Evolutionary conservation across 2,113 vertebrate genomes (phyloP).

Genomic region (Actenoides hombroni): DNA sequence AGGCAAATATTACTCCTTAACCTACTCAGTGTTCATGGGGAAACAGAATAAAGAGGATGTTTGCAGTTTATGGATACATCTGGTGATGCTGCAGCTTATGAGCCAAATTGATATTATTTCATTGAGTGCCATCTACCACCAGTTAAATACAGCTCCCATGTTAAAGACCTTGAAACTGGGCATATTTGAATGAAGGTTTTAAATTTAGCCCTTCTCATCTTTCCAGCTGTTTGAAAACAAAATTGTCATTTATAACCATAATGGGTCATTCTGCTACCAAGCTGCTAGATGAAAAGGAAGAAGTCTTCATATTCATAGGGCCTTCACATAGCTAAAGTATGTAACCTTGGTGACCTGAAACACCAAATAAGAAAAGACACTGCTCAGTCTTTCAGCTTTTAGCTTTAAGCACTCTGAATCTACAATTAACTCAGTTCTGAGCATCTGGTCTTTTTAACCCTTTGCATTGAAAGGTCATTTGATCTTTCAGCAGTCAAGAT

Average conservation of each 20-base stretch:
- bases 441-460: conserved; percentile 57
- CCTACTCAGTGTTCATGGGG: not conserved
- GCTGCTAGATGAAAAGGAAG: conserved; percentile 6
- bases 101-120: conserved; percentile 1
- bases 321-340: not conserved
- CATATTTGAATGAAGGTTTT: conserved; percentile 32
- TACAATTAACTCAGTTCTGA: conserved; percentile 30
- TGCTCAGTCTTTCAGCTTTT: not conserved
- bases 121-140: not conserved
- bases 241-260: conserved; percentile 35
- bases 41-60: not conserved
- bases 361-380: conserved; percentile 37
- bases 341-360: conserved; percentile 8
- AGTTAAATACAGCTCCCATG: conserved; percentile 7
- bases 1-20: not conserved
- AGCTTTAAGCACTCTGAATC: conserved; percentile 10
- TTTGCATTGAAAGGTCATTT: not conserved
- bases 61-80: not conserved
- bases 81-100: not conserved
- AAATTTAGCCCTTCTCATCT: conserved; percentile 37
- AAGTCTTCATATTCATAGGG: not conserved
- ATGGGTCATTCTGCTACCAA: not conserved
- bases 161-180: conserved; percentile 40
- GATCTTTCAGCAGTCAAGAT: conserved; percentile 9
- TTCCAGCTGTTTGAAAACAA: conserved; percentile 47